Percentiles rank a stretch among this genome's conserved stretches.
Conservation (phyloP, 2,888 invertebrate genomes). For the Geophilus truncorum region DNA sequence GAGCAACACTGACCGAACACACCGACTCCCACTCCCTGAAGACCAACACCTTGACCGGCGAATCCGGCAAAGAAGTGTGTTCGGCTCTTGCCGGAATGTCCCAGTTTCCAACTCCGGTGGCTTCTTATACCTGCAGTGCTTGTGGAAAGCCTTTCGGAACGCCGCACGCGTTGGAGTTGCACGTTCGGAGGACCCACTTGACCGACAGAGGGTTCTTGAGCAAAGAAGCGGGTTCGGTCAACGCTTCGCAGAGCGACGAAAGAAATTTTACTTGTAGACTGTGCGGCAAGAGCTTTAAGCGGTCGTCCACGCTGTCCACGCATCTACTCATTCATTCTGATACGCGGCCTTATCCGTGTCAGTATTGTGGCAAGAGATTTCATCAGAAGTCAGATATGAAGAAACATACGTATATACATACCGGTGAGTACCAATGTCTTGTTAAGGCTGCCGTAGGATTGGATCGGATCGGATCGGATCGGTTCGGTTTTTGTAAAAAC, state of each 20-base stretch:
- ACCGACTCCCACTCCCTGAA: neutral
- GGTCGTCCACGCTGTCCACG: conserved; percentile 53
- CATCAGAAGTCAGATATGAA: conserved; percentile 64
- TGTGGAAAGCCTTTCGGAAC: conserved; percentile 53
- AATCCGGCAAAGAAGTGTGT: neutral
- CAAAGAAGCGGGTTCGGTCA: neutral
- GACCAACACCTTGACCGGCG: neutral
- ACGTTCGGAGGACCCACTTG: conserved; percentile 49
- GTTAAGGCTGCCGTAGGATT: no score
- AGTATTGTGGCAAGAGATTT: conserved; percentile 59
- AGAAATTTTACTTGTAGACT: conserved; percentile 93
- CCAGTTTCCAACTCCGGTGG: neutral
- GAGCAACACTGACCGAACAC: neutral
- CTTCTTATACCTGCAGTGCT: conserved; percentile 45
- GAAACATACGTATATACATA: conserved; percentile 61
- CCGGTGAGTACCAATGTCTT: no score
- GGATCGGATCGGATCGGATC: no score
- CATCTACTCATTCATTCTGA: conserved; percentile 55
- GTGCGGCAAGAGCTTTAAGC: conserved; percentile 47
- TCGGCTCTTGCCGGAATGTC: neutral
- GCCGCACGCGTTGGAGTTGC: conserved; percentile 52
- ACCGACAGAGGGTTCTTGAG: neutral
- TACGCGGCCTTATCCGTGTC: conserved; percentile 57
- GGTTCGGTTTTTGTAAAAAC: no score
- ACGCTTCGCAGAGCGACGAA: conserved; percentile 54